phyloP scores from a whole-genome alignment of 2,888 invertebrate genomes.

The Drosophila testacea region DNA sequence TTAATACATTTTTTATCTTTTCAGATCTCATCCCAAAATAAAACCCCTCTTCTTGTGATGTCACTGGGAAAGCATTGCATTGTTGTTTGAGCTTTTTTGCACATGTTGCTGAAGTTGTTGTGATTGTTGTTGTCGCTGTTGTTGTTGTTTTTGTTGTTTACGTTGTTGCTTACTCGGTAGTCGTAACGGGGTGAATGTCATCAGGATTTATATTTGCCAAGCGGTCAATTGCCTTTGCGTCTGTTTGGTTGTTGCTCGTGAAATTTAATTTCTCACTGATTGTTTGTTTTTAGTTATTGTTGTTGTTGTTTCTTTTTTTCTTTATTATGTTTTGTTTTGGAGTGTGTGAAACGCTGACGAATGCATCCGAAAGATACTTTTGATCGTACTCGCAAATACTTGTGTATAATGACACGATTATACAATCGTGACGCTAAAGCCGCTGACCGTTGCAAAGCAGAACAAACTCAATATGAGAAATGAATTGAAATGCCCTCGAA shows the following conservation, averaged over 20 bases:
- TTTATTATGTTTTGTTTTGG: slow-evolving; percentile 5
- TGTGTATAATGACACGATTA: slow-evolving; percentile 56
- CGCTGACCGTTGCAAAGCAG: slow-evolving; percentile 36
- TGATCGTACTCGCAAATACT: slow-evolving; percentile 13
- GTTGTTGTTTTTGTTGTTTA: slow-evolving; percentile 19
- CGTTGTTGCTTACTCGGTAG: slow-evolving; percentile 38
- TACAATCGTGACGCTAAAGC: slow-evolving; percentile 66
- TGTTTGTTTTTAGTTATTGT: slow-evolving; percentile 48
- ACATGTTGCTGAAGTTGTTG: slow-evolving; percentile 56
- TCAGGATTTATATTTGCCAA: slow-evolving; percentile 78
- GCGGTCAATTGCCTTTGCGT: slow-evolving; percentile 77
- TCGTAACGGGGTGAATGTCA: slow-evolving; percentile 83
- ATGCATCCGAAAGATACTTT: slow-evolving; percentile 52
- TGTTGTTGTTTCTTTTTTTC: slow-evolving; percentile 19
- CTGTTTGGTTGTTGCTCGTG: slow-evolving; percentile 58
- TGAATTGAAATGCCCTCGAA: slow-evolving; percentile 35
- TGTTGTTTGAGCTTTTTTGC: slow-evolving; percentile 39
- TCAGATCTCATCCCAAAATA: neutral
- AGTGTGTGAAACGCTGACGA: slow-evolving; percentile 71
- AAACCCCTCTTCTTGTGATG: neutral
- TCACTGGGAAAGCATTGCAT: slow-evolving; percentile 16
- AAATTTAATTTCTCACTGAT: slow-evolving; percentile 62
- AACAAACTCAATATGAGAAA: slow-evolving; percentile 32
- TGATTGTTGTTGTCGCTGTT: slow-evolving; percentile 14
- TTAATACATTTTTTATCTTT: neutral